phyloP scores from a whole-genome alignment of 35 echinoderm and acorn worm genomes.

The Holothuria glaberrima region DNA sequence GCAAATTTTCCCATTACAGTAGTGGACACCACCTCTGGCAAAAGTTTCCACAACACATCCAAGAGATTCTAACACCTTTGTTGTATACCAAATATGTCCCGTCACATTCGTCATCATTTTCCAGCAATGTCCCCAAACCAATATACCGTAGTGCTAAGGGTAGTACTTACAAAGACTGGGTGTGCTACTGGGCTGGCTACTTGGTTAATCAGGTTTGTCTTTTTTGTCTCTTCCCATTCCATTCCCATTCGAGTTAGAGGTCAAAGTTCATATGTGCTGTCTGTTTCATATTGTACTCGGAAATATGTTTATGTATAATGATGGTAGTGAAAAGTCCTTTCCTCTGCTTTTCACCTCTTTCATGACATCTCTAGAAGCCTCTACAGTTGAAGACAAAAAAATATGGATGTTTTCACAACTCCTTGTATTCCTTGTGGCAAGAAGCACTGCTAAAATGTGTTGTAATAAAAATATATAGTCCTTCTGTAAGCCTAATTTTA shows the following conservation, averaged over 20 bases:
- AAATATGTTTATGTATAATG: no score
- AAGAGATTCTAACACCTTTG: constrained; percentile 85
- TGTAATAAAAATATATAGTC: no score
- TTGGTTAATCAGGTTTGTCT: constrained; percentile 78
- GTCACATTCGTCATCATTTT: constrained; percentile 47
- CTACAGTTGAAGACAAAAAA: no score
- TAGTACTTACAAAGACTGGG: constrained; percentile 96
- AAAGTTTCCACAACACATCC: constrained; percentile 86
- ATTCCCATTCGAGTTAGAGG: no score
- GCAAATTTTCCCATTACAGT: background rate
- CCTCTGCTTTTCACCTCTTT: no score
- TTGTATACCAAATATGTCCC: constrained; percentile 84
- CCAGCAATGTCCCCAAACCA: constrained; percentile 66
- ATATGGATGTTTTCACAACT: no score
- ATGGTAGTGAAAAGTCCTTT: no score
- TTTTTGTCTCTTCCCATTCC: background rate
- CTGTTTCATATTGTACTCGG: no score
- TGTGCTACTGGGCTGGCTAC: constrained; percentile 93
- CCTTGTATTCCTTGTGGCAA: no score
- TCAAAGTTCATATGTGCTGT: background rate
- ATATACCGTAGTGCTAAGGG: constrained; percentile 86
- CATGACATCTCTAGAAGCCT: no score
- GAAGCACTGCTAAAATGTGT: no score
- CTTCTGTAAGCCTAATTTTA: no score
- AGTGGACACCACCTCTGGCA: constrained; percentile 78